A percentile compares a stretch with the other conserved stretches of the same genome.
Evolutionary conservation across 2,888 invertebrate genomes (phyloP).

Genomic region (Cerastis rubricosa): DNA sequence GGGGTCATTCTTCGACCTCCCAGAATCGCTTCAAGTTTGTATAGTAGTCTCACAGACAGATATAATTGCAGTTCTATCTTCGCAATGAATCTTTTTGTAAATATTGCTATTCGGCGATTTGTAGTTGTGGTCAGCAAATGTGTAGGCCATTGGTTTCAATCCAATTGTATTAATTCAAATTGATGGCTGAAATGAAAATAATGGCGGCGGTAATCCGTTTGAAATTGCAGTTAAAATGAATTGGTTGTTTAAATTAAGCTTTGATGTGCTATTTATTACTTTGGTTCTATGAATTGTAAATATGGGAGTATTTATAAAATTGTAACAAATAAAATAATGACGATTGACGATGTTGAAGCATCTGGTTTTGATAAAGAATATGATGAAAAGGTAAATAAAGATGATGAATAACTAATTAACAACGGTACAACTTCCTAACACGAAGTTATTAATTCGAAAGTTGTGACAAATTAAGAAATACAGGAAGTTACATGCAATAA

Average conservation of each 20-base stretch:
- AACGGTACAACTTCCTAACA: neutral
- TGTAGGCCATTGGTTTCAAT: constrained; percentile 22
- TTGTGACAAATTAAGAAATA: constrained; percentile 15
- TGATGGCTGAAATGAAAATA: constrained; percentile 3
- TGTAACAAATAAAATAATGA: neutral
- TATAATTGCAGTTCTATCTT: constrained; percentile 50
- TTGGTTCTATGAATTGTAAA: neutral
- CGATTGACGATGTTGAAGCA: neutral
- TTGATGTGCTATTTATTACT: constrained; percentile 14
- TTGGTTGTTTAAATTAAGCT: constrained; percentile 14
- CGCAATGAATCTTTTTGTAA: constrained; percentile 44
- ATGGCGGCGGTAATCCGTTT: constrained; percentile 10
- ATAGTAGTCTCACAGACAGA: constrained; percentile 43
- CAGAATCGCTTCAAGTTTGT: constrained; percentile 33
- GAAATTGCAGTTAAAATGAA: constrained; percentile 23
- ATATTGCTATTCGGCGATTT: constrained; percentile 39
- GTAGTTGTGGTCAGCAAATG: constrained; percentile 30
- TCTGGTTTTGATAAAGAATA: neutral
- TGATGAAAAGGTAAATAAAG: neutral
- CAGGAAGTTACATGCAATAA: constrained; percentile 9
- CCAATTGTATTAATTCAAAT: constrained; percentile 34
- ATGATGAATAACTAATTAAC: neutral
- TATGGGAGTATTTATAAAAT: neutral
- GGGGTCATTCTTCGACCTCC: constrained; percentile 45
- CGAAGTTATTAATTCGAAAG: neutral